phyloP scores from a whole-genome alignment of 2,113 vertebrate genomes.

The Corythornis cristatus region DNA sequence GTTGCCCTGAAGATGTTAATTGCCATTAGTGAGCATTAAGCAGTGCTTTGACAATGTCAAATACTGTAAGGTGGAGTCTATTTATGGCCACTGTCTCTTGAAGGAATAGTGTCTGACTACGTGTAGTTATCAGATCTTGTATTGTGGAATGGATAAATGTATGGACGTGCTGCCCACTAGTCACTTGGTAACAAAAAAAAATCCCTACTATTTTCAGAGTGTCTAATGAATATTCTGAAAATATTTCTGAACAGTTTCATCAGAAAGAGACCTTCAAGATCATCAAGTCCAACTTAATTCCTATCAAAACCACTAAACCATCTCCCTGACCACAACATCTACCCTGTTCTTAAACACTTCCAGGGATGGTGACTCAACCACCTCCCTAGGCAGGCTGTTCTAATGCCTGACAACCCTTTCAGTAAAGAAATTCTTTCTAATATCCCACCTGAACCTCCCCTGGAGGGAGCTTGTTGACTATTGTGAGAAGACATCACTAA shows the following conservation, averaged over 20 bases:
- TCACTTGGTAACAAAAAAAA: neutral
- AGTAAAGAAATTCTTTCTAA: too few relatives aligned
- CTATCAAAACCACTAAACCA: too few relatives aligned
- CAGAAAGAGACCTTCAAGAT: too few relatives aligned
- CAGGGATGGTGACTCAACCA: too few relatives aligned
- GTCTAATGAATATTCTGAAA: conserved; percentile 38
- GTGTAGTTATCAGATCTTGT: neutral
- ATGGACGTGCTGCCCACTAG: neutral
- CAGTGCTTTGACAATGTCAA: neutral
- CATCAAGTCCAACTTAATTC: too few relatives aligned
- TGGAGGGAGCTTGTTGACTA: neutral
- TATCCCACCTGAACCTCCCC: too few relatives aligned
- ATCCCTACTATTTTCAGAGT: neutral
- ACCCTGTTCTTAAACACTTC: too few relatives aligned
- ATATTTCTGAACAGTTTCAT: neutral
- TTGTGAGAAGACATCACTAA: neutral
- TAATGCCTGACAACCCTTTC: too few relatives aligned
- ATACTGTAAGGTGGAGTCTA: neutral
- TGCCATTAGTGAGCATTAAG: conserved; percentile 1
- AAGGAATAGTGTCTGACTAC: neutral
- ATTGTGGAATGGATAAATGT: neutral
- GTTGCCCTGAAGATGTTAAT: conserved; percentile 35
- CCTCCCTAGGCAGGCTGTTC: too few relatives aligned
- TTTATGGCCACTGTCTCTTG: neutral
- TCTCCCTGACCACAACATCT: too few relatives aligned